Conservation (phyloP, 2,113 vertebrate species). For the Catagonus wagneri region DNA sequence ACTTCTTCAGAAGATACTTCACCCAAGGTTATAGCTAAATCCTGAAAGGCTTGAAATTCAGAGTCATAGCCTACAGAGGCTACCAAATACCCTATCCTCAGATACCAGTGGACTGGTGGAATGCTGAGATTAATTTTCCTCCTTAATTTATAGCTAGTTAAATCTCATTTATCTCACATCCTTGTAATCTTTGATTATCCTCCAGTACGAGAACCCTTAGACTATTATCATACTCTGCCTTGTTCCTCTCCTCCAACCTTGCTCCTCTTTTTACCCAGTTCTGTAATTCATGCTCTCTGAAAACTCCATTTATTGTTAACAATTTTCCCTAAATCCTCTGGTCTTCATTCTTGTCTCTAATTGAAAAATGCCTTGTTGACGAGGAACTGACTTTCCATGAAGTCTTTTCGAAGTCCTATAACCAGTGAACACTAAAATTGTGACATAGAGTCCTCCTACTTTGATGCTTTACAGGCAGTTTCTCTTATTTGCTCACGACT, state of each 20-base stretch:
- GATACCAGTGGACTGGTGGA: rapidly evolving
- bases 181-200: neutral
- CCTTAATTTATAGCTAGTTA: neutral
- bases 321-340: neutral
- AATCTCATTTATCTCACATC: neutral
- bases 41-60: neutral
- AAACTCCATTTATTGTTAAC: neutral
- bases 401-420: neutral
- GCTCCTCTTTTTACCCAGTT: neutral
- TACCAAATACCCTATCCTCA: neutral
- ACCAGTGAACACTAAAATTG: neutral
- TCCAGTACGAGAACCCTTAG: neutral
- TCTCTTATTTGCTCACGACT: neutral
- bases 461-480: neutral
- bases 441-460: neutral
- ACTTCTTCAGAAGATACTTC: neutral
- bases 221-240: too few species aligned
- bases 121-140: neutral
- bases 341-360: neutral
- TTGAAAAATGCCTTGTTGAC: neutral
- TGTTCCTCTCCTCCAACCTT: neutral
- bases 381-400: neutral
- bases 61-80: neutral
- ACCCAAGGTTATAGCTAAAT: neutral
- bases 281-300: neutral